A percentile compares a stretch with the other conserved stretches of the same genome.
Conservation (phyloP, 2,113 vertebrate species). For the Onychorhynchus coronatus region DNA sequence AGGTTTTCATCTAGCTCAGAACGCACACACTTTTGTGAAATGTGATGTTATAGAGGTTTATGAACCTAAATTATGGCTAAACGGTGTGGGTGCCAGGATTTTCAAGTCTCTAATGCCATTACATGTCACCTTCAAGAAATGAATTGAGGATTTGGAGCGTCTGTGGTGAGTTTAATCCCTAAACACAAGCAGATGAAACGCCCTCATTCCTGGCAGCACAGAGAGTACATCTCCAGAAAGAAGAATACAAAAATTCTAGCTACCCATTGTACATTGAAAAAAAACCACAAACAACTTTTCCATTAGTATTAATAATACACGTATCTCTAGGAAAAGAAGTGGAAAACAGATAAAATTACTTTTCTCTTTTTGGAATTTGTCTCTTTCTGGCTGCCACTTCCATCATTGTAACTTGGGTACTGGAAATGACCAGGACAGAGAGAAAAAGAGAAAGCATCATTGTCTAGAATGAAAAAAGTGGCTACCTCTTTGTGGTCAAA, state of each 20-base stretch:
- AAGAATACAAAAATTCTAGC: background rate
- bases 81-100: background rate
- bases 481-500: background rate
- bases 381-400: background rate
- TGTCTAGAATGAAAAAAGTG: background rate
- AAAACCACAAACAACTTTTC: background rate
- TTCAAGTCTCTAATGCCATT: background rate
- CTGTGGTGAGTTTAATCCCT: background rate
- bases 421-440: background rate
- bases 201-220: background rate
- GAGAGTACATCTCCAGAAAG: background rate
- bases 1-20: background rate
- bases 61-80: background rate
- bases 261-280: background rate
- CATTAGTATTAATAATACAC: background rate
- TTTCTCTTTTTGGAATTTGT: background rate
- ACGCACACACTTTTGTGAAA: accelerated
- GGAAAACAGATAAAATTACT: background rate
- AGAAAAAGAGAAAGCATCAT: background rate
- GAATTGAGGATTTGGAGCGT: background rate
- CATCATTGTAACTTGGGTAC: background rate
- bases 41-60: background rate
- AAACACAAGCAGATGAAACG: slow-evolving; percentile 9
- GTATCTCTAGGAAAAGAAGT: background rate
- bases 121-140: slow-evolving; percentile 13